Base-by-base conservation (phyloP, 1,140 invertebrate genomes). In the Anadara kagoshimensis region DNA sequence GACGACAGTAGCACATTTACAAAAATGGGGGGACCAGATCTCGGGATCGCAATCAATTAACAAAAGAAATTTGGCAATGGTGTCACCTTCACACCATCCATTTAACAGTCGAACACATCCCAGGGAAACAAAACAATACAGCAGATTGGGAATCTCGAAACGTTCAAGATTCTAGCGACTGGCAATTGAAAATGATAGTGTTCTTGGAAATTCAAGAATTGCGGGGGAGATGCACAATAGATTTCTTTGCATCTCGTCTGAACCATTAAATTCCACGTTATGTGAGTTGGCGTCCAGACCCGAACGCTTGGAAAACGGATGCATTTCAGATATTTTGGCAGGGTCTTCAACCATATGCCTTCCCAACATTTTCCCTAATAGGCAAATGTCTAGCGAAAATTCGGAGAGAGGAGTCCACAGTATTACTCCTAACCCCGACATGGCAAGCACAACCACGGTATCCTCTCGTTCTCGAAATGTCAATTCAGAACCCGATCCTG, bases 291-390 rank as follows among this genome's bases (percentile, higher is more conserved):
- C 36, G 56, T 51, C 65, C 56, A 51, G 72, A 74, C 26, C 72
- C 72, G 26, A n/a, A 45, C 2, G 64, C 64, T 44, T 45, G 29
- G 14, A 59, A 47, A 24, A 68, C 51, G 63, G 72, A 74, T 43
- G 57, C 72, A 7, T 49, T 68, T 53, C 44, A 58, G 24, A 36
- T 68, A 29, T 59, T 58, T 45, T 74, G 64, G 72, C 36, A 29
- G 18, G 47, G 47, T 24, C 36, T 54, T 3, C 24, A 66, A 44
- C 24, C 43, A 56, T 80, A 80, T 66, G 24, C 65, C 26, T 78
- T 80, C 65, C 63, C 69, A 3, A 78, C 73, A 64, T 82, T 80
- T 69, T 65, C 70, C 61, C 16, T 80, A 26, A 69, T 80, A 29
- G 54, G 63, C 8, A 29, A 49, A 51, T 44, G 64, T 26, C 43